Evolutionary conservation across 1,140 invertebrate species (phyloP), one percentile per base, ranked within the genome.

Genomic region (Nymphalis io): DNA sequence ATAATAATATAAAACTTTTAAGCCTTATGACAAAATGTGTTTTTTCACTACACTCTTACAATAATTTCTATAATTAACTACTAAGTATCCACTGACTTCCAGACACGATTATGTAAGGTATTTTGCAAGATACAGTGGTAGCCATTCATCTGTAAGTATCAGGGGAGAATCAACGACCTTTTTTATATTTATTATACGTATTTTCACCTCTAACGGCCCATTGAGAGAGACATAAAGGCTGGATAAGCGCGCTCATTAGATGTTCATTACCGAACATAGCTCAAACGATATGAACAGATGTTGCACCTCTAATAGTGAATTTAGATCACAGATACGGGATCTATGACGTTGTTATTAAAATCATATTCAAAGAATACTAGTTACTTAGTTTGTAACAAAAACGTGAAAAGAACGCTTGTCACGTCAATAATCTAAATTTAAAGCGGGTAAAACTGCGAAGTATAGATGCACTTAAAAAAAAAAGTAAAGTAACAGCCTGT

Each of bases 131-230:
- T 48, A 18, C 27, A 6, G 57, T 51, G 23, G 39, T 59, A 67
- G 62, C 66, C 21, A 71, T 67, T 72, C 73, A 66, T 68, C 66
- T 63, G 46, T 57, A 64, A 68, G 74, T 75, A 70, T 70, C 68
- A 48, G 61, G 74, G 65, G 73, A 68, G 65, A 67, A 72, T 75
- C 74, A 38, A 69, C 60, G 64, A 72, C 62, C 70, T 70, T 64
- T 75, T 73, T 75, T 73, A 75, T 75, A 75, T 75, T 75, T 75
- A 75, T 75, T 75, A 67, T 69, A 58, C 42, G 61, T 64, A 75
- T 75, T 72, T 69, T 51, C 51, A 67, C 60, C 70, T 60, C 70
- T 75, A 73, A 72, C 70, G 70, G 63, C 53, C 74, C 70, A 75
- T 75, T 70, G 74, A 55, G 63, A 63, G 67, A 68, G 66, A 75